These are phyloP conservation scores for Coreius guichenoti DNA, from an alignment of 2,797 vertebrate species.

Conservation along the genomic window DNA sequence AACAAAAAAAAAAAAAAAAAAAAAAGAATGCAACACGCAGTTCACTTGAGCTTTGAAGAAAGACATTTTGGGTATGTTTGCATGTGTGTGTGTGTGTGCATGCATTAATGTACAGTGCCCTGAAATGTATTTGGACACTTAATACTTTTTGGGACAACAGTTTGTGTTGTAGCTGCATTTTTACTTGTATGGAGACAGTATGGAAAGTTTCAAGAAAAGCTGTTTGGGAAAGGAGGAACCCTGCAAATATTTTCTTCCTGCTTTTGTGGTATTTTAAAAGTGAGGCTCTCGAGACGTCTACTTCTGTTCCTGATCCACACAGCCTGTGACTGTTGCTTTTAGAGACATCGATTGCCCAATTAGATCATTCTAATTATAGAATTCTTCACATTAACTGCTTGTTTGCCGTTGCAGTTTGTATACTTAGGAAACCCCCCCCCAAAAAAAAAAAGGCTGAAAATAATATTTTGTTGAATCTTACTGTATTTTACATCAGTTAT, in stretches of 20 bases:
- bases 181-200: background rate
- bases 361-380: conserved; percentile 63
- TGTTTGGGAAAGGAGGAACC: conserved; percentile 49
- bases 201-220: conserved; percentile 58
- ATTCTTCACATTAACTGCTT: conserved; percentile 62
- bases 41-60: background rate
- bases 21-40: background rate
- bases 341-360: conserved; percentile 67
- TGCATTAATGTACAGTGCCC: background rate
- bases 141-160: background rate
- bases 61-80: background rate
- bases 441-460: background rate
- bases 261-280: conserved; percentile 57
- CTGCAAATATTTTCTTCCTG: conserved; percentile 58
- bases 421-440: conserved; percentile 48
- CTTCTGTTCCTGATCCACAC: conserved; percentile 44
- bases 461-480: background rate
- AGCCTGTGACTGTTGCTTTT: conserved; percentile 40
- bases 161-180: background rate
- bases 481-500: background rate
- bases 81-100: background rate
- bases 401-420: conserved; percentile 38
- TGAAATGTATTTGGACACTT: background rate
- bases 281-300: conserved; percentile 43
- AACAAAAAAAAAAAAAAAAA: background rate